Conservation (phyloP, 2,113 vertebrate genomes). For the Kryptolebias marmoratus region DNA sequence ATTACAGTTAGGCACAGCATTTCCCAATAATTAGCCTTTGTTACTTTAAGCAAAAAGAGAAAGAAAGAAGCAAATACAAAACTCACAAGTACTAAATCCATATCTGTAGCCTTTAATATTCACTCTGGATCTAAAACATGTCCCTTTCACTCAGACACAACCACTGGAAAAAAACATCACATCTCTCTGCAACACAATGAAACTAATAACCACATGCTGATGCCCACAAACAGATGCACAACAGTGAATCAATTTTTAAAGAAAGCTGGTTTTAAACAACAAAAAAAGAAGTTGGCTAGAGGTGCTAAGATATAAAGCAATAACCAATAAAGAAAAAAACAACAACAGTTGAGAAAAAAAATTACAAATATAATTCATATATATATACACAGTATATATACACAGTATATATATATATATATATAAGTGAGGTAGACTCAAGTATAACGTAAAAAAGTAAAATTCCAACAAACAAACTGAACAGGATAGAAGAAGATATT, state of each 20-base stretch:
- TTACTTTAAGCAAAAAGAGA: conserved; percentile 26
- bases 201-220: neutral
- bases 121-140: conserved; percentile 37
- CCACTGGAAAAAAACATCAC: conserved; percentile 15
- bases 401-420: no score
- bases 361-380: no score
- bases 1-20: conserved; percentile 20
- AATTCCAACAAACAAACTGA: no score
- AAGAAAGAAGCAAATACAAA: conserved; percentile 10
- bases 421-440: no score
- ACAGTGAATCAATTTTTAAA: conserved; percentile 6
- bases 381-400: no score
- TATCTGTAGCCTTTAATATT: conserved; percentile 35
- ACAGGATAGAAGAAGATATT: no score
- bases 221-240: conserved; percentile 3
- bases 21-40: conserved; percentile 38
- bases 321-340: neutral
- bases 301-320: neutral
- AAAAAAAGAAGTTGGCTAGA: neutral
- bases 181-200: neutral
- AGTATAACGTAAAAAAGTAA: no score
- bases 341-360: no score
- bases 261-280: neutral
- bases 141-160: conserved; percentile 21
- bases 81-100: conserved; percentile 52